Evolutionary conservation across 1,140 invertebrate genomes (phyloP).

Genomic region (Zaprionus vittiger): DNA sequence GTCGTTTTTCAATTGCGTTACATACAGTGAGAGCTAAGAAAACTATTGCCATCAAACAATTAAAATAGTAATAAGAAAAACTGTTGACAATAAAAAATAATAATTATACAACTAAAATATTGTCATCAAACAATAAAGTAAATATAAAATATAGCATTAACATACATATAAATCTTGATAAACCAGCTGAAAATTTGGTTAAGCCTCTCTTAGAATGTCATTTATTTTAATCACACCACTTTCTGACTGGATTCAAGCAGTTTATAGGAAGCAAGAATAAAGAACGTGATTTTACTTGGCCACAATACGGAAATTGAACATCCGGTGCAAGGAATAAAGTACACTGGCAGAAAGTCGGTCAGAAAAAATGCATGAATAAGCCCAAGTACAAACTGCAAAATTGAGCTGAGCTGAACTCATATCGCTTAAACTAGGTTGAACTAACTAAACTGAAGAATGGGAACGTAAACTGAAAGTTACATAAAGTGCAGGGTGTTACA

Average conservation of each 20-base stretch:
- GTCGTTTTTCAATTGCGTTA: too few relatives aligned
- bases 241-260: background rate
- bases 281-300: background rate
- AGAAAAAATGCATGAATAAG: constrained; percentile 55
- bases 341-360: constrained; percentile 50
- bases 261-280: background rate
- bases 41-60: too few relatives aligned
- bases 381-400: constrained; percentile 56
- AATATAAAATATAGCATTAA: too few relatives aligned
- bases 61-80: too few relatives aligned
- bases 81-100: too few relatives aligned
- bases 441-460: constrained; percentile 8
- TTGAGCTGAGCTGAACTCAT: constrained; percentile 49
- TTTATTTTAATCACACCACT: background rate
- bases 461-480: constrained; percentile 37
- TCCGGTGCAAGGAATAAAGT: constrained; percentile 54
- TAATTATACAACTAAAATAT: too few relatives aligned
- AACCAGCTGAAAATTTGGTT: too few relatives aligned
- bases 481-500: constrained; percentile 54
- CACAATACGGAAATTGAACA: constrained; percentile 72
- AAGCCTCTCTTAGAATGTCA: too few relatives aligned
- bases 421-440: constrained; percentile 45
- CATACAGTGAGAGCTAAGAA: too few relatives aligned
- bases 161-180: too few relatives aligned
- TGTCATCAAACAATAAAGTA: too few relatives aligned